Evolutionary conservation across 2,797 vertebrate genomes (phyloP), one percentile per base, ranked within the genome.

Genomic region (Pristis pectinata): DNA sequence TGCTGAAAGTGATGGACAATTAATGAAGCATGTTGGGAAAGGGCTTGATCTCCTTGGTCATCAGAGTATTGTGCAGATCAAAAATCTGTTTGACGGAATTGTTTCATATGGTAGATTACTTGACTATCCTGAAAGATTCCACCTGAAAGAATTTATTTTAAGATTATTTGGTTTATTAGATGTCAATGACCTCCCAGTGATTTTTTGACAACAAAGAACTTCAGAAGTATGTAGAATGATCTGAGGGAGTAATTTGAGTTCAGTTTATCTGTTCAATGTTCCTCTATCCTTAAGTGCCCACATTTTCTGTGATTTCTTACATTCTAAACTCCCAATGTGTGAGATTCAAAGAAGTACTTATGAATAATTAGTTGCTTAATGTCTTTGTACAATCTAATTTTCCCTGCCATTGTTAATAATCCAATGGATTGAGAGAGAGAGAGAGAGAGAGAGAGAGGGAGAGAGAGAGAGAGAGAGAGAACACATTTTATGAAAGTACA

Each of bases 11-110:
- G 49, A 87, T 15, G 49, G 83, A 59, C 53, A 34, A 56, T 56
- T 87, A 87, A 27, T 74, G 67, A 93, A 74, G 64, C 67, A 93
- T 74, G 41, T 34, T 93, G 92, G 44, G 92, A 93, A 93, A 72
- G 64, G 37, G 13, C 44, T 74, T 74, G 67, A 74, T 93, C 67
- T 49, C 67, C 9, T 72, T 34, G 34, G 11, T 30, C 27, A 93
- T 93, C 41, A 74, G 92, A 93, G 70, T 93, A 74, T 13, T 49
- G 67, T 74, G 44, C 27, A 53, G 92, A 49, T 93, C 92, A 93
- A 53, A 41, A 70, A 49, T 72, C 41, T 15, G 49, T 74, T 74
- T 53, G 92, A 53, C 53, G 11, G 41, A 72, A 74, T 74, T 72
- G 24, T 49, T 44, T 49, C 67, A 74, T 27, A 15, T 74, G 92